Evolutionary conservation across 2,797 vertebrate species (phyloP).

Genomic region (Aselliscus stoliczkanus): DNA sequence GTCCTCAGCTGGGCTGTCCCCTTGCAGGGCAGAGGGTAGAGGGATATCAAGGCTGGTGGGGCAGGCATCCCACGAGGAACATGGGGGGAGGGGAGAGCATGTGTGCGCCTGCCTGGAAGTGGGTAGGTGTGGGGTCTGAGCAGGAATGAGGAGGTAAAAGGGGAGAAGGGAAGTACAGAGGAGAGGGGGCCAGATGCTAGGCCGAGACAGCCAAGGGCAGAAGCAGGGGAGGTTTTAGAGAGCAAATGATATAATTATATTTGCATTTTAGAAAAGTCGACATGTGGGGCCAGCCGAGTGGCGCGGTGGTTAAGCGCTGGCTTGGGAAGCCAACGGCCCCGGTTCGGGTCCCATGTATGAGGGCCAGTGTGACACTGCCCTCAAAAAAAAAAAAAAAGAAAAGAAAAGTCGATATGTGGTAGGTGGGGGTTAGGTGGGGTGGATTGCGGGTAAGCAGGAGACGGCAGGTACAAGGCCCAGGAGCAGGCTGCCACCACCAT

Average conservation of each 20-base stretch:
- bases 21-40: not conserved
- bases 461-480: fast-evolving
- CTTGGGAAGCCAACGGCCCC: no score
- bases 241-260: not conserved
- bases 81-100: fast-evolving
- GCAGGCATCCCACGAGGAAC: no score
- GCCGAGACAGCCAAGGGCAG: not conserved
- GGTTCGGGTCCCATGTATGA: no score
- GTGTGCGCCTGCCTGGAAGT: not conserved
- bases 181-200: fast-evolving
- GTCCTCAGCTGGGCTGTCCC: not conserved
- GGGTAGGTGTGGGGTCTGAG: no score
- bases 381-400: no score
- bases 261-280: not conserved
- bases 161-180: no score
- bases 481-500: not conserved
- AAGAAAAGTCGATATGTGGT: not conserved
- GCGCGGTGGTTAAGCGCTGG: no score
- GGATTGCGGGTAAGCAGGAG: not conserved
- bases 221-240: no score
- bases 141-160: not conserved
- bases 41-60: no score
- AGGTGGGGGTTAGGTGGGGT: not conserved
- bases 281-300: no score
- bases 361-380: no score